Evolutionary conservation across 1,140 invertebrate genomes (phyloP).

Genomic region (Rhyzopertha dominica): DNA sequence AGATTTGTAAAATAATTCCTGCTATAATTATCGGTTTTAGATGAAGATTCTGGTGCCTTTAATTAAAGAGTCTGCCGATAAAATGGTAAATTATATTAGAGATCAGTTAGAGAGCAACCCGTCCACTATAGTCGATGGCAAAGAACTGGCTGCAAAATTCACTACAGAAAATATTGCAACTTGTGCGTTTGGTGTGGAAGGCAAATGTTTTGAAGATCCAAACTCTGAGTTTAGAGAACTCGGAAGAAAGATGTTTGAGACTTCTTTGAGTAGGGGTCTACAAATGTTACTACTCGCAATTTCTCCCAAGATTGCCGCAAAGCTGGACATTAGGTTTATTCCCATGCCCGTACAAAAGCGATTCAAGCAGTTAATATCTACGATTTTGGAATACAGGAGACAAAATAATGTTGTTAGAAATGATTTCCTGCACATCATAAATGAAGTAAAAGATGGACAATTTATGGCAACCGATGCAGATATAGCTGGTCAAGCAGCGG

Average conservation of each 20-base stretch:
- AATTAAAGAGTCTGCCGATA: slow-evolving; percentile 13
- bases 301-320: too few species aligned
- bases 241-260: slow-evolving; percentile 8
- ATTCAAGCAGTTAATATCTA: too few species aligned
- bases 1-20: too few species aligned
- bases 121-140: slow-evolving; percentile 14
- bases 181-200: slow-evolving; percentile 31
- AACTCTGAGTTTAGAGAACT: slow-evolving; percentile 21
- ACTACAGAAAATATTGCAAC: slow-evolving; percentile 28
- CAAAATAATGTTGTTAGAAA: slow-evolving; percentile 38
- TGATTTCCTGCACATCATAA: slow-evolving; percentile 38
- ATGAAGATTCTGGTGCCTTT: slow-evolving; percentile 37
- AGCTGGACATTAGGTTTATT: too few species aligned
- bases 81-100: slow-evolving; percentile 22
- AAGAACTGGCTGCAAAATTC: slow-evolving; percentile 23
- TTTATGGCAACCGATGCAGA: slow-evolving; percentile 58
- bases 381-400: slow-evolving; percentile 39
- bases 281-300: too few species aligned
- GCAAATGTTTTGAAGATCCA: slow-evolving; percentile 20
- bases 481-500: slow-evolving; percentile 53
- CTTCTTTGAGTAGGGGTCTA: too few species aligned
- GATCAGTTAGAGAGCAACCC: slow-evolving; percentile 4
- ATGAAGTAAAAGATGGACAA: slow-evolving; percentile 28
- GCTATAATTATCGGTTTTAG: slow-evolving; percentile 28
- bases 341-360: too few species aligned